Evolutionary conservation across 2,113 vertebrate genomes (phyloP), one percentile per base, ranked within the genome.

Genomic region (Lanius collurio): DNA sequence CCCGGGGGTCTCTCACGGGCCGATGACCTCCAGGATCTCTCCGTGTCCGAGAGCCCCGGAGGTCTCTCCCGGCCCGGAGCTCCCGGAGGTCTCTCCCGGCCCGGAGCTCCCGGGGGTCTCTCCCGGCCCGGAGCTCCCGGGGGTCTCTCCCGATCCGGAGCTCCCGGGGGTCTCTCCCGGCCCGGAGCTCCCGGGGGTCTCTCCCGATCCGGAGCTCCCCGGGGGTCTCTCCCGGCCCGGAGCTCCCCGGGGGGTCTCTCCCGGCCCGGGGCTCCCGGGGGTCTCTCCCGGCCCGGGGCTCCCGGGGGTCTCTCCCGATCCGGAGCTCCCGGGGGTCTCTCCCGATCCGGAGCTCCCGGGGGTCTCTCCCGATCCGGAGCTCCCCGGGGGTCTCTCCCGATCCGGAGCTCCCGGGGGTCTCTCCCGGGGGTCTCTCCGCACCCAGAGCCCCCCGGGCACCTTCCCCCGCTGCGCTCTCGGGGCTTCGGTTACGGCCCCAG

Each of bases 351-450:
- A 53, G 4, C 30, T 62, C 52, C 60, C 52, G 21, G 14, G 8
- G 24, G 3, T 37, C 20, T 30, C 26, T 47, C 33, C 0, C 0
- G 0, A 1, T 19, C n/a, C 1, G 4, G 2, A 30, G 1, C 11
- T 10, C 44, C 56, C 11, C n/a, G n/a, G 17, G 18, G n/a, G 1
- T 65, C 26, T 26, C n/a, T 39, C 15, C 0, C 1, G 6, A 0
- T 27, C 35, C 0, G 35, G 1, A 52, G 5, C 1, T 28, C 46
- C 56, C 2, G 1, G 16, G 5, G 46, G 3, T 50, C 57, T 59
- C 57, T 28, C 46, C 56, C 2, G 1, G 16, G 5, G 46, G 3
- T 50, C 57, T 59, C 57, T 37, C 35, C 2, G 2, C 1, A 4
- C 11, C 47, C 18, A 19, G 2, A 53, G 3, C 42, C 71, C 52